These are phyloP conservation scores for Drosophila nebulosa DNA, from an alignment of 1,140 invertebrate species.

Conservation along the genomic window DNA sequence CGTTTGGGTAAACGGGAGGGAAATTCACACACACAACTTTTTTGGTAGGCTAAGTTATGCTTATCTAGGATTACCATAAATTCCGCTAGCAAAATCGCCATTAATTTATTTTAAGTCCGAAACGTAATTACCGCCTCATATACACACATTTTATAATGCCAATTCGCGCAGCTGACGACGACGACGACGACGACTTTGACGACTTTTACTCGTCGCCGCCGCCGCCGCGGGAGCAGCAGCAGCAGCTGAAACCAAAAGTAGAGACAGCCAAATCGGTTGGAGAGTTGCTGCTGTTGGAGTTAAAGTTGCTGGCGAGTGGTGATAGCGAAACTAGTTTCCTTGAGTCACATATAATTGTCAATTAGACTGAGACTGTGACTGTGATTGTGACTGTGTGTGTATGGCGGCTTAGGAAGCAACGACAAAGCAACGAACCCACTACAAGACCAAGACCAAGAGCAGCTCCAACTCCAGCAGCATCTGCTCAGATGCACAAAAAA, in stretches of 20 bases:
- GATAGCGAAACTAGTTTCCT: slow-evolving; percentile 53
- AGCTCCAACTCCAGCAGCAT: background rate
- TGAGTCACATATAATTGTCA: slow-evolving; percentile 59
- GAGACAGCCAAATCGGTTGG: slow-evolving; percentile 49
- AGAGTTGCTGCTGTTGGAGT: slow-evolving; percentile 4
- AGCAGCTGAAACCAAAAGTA: slow-evolving; percentile 68
- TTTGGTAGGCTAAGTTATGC: slow-evolving; percentile 5
- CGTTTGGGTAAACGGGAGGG: too few species aligned
- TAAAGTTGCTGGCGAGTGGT: background rate
- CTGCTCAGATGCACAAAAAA: slow-evolving; percentile 18
- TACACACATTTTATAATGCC: slow-evolving; percentile 68
- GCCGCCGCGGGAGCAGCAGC: too few species aligned
- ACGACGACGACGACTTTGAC: slow-evolving; percentile 10
- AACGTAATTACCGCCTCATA: slow-evolving; percentile 60
- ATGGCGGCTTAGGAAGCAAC: slow-evolving; percentile 64
- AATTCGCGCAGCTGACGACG: slow-evolving; percentile 48
- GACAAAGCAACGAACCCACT: slow-evolving; percentile 36
- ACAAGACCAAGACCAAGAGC: slow-evolving; percentile 23
- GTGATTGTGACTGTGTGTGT: too few species aligned
- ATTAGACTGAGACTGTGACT: slow-evolving; percentile 63
- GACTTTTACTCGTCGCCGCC: slow-evolving; percentile 68
- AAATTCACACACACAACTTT: background rate
- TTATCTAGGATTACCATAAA: slow-evolving; percentile 44
- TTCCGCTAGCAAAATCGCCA: slow-evolving; percentile 47
- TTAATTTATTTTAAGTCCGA: slow-evolving; percentile 64